Base-by-base conservation (phyloP, 1,140 invertebrate genomes). In the Antheraea mylitta region DNA sequence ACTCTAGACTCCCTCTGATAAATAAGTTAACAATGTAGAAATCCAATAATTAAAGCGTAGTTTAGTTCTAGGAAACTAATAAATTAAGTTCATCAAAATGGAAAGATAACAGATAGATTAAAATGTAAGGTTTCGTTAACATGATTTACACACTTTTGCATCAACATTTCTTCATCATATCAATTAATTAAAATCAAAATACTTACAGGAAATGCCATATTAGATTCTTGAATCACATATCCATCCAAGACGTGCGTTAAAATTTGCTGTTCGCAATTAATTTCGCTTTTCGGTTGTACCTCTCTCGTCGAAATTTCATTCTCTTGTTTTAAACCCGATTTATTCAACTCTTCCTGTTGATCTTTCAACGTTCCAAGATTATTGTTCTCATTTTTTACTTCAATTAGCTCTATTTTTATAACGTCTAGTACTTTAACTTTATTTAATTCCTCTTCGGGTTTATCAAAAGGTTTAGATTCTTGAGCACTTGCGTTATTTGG, bases 141-240 rank as follows among this genome's bases (percentile, higher is more conserved):
- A 4, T 1, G 22, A 30, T 30, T 30, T 30, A 2, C 22, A 30
- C 22, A 30, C 1, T 30, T 30, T 30, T 30, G 22, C 22, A 30
- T 30, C 22, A 30, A 30, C 4, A 30, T 30, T 30, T 30, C 22
- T 30, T 30, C 22, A 30, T 1, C 22, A 30, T 30, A 30, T 30
- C 22, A 30, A 30, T 42, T 38, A 38, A 9, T 38, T 42, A 11
- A 42, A 42, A 42, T 42, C 38, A 42, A 9, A 42, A 67, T 72
- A 87, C 89, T 86, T 80, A 91, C 89, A 59, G 87, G 86, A 73
- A 91, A 91, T 8, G 89, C 84, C 8, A 86, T 72, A 77, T 89
- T 91, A 13, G 89, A 91, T 64, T 91, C 89, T 64, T 91, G 89
- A 61, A 91, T 91, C 10, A 91, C 87, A 65, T 85, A 88, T 11